Percentiles rank a stretch among this genome's conserved stretches.
phyloP scores from a whole-genome alignment of 64 coral and sea anemone genomes.

The Actinia equina region DNA sequence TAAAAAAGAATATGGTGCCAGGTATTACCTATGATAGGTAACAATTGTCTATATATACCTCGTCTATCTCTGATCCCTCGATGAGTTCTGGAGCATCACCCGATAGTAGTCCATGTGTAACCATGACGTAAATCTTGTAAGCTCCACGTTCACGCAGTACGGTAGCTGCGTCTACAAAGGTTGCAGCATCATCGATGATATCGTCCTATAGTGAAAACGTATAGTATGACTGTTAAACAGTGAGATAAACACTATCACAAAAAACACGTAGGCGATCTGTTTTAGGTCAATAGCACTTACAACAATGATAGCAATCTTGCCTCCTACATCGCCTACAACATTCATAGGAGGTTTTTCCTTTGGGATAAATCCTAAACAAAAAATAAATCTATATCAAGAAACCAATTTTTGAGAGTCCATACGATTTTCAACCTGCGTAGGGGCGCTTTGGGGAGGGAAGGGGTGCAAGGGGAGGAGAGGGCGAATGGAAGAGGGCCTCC shows the following conservation, averaged over 20 bases:
- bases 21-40: too few relatives aligned
- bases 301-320: constrained; percentile 94
- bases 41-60: constrained; percentile 31
- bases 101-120: constrained; percentile 89
- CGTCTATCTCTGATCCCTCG: constrained; percentile 83
- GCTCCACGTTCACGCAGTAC: constrained; percentile 73
- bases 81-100: constrained; percentile 65
- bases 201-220: constrained; percentile 61
- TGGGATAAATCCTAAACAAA: constrained; percentile 75
- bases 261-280: too few relatives aligned
- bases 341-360: constrained; percentile 99
- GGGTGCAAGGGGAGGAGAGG: too few relatives aligned
- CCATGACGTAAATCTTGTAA: constrained; percentile 95
- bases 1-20: too few relatives aligned
- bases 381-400: not conserved
- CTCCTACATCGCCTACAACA: constrained; percentile 96
- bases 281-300: constrained; percentile 32
- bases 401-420: too few relatives aligned
- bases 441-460: too few relatives aligned
- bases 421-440: too few relatives aligned
- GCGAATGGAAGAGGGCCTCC: too few relatives aligned
- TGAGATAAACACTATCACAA: too few relatives aligned
- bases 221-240: too few relatives aligned
- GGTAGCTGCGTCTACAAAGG: constrained; percentile 87
- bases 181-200: constrained; percentile 75